Evolutionary conservation across 2,888 invertebrate species (phyloP).

Genomic region (Drosophila subquinaria): DNA sequence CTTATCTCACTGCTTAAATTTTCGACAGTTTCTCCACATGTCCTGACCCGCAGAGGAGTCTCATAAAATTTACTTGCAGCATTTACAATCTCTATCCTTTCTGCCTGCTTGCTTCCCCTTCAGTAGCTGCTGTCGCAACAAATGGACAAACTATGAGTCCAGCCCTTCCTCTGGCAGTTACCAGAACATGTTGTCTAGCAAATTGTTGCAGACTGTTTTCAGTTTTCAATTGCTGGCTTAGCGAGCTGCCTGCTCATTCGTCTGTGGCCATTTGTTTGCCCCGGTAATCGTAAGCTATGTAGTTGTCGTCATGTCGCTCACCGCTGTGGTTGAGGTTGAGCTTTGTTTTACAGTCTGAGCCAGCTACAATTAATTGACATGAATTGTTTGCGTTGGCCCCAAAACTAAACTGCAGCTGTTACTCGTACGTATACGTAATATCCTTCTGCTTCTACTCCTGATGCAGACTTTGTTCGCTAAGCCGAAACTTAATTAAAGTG

Average conservation of each 20-base stretch:
- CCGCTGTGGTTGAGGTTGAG: conserved; percentile 37
- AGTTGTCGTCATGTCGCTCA: conserved; percentile 45
- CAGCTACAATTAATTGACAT: conserved; percentile 64
- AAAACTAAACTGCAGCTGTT: conserved; percentile 4
- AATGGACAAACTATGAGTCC: conserved; percentile 29
- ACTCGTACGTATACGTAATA: conserved; percentile 49
- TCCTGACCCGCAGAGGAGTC: conserved; percentile 7
- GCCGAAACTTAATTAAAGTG: conserved; percentile 58
- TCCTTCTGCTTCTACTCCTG: conserved; percentile 15
- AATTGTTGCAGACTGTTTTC: conserved; percentile 46
- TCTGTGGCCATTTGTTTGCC: conserved; percentile 42
- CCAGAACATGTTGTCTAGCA: conserved; percentile 36
- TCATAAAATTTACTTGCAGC: conserved; percentile 22
- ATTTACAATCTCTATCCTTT: conserved; percentile 9
- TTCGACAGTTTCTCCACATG: conserved; percentile 25
- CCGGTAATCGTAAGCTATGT: conserved; percentile 37
- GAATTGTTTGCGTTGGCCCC: conserved; percentile 51
- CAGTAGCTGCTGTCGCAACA: conserved; percentile 1
- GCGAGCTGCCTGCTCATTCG: conserved; percentile 20
- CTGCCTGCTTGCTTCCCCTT: not conserved
- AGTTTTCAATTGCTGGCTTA: conserved; percentile 35
- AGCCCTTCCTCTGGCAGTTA: conserved; percentile 43
- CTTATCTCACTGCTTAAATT: conserved; percentile 57
- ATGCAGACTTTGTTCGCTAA: conserved; percentile 29
- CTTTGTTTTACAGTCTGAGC: conserved; percentile 40